Evolutionary conservation across 2,888 invertebrate species (phyloP).

Genomic region (Polyommatus iphigenia): DNA sequence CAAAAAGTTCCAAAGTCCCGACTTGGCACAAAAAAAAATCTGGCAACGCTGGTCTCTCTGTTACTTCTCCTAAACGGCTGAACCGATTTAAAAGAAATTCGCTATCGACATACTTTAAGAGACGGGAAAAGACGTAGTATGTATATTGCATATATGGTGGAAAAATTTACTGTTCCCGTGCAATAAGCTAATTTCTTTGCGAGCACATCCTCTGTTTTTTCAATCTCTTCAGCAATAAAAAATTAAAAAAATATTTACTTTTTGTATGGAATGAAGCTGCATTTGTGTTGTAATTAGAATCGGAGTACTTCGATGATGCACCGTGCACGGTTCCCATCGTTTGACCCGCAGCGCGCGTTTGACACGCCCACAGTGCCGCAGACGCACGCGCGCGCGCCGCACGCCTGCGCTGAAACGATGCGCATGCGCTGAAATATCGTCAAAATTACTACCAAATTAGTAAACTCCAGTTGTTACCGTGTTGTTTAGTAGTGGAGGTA

Average conservation of each 20-base stretch:
- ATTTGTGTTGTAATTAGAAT: neutral
- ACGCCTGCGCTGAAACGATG: neutral
- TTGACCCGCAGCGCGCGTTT: neutral
- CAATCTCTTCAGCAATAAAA: too few species aligned
- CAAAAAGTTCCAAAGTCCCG: too few species aligned
- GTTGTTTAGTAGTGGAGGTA: neutral
- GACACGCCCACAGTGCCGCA: slow-evolving; percentile 8
- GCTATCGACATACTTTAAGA: too few species aligned
- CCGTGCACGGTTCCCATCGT: neutral
- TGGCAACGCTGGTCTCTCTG: too few species aligned
- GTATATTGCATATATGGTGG: too few species aligned
- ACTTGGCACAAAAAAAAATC: too few species aligned
- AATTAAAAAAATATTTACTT: neutral
- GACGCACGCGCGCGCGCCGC: neutral
- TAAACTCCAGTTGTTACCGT: neutral
- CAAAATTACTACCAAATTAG: neutral
- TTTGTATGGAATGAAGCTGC: neutral
- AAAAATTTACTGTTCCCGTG: too few species aligned
- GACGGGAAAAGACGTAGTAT: too few species aligned
- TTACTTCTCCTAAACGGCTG: too few species aligned
- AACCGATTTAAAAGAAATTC: too few species aligned
- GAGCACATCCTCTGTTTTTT: too few species aligned
- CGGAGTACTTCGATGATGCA: neutral
- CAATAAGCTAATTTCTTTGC: too few species aligned
- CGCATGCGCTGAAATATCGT: neutral